phyloP scores from a whole-genome alignment of 2,888 invertebrate genomes.

The Phlogophora meticulosa region DNA sequence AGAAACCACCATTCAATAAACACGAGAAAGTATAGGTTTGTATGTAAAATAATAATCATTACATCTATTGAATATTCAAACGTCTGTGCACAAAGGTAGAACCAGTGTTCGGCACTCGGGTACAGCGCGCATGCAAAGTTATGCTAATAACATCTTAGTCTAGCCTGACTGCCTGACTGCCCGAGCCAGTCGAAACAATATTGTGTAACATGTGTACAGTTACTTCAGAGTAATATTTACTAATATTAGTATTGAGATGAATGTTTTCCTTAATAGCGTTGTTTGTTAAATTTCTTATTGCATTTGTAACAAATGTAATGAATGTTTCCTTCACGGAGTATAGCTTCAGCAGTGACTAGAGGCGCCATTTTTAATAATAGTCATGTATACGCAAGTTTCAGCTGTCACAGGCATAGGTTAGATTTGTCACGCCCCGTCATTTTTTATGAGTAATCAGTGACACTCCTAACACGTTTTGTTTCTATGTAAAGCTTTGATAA shows the following conservation, averaged over 20 bases:
- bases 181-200: slow-evolving; percentile 57
- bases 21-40: slow-evolving; percentile 42
- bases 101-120: slow-evolving; percentile 59
- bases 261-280: slow-evolving; percentile 34
- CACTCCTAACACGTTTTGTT: too few relatives aligned
- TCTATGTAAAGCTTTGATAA: too few relatives aligned
- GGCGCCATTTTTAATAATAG: too few relatives aligned
- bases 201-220: slow-evolving; percentile 57
- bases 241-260: slow-evolving; percentile 40
- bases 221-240: slow-evolving; percentile 45
- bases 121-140: slow-evolving; percentile 63
- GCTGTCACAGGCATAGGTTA: too few relatives aligned
- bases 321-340: slow-evolving; percentile 25
- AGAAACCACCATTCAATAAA: slow-evolving; percentile 22
- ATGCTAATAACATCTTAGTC: slow-evolving; percentile 66
- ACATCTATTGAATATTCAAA: slow-evolving; percentile 63
- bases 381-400: too few relatives aligned
- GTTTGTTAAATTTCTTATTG: slow-evolving; percentile 24
- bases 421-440: too few relatives aligned
- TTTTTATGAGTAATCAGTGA: too few relatives aligned
- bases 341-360: too few relatives aligned
- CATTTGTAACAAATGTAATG: slow-evolving; percentile 11
- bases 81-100: slow-evolving; percentile 52
- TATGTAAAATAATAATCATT: slow-evolving; percentile 55
- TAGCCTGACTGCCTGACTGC: too few relatives aligned